Evolutionary conservation across 2,797 vertebrate genomes (phyloP), one percentile per base, ranked within the genome.

Genomic region (Myripristis jacobus): DNA sequence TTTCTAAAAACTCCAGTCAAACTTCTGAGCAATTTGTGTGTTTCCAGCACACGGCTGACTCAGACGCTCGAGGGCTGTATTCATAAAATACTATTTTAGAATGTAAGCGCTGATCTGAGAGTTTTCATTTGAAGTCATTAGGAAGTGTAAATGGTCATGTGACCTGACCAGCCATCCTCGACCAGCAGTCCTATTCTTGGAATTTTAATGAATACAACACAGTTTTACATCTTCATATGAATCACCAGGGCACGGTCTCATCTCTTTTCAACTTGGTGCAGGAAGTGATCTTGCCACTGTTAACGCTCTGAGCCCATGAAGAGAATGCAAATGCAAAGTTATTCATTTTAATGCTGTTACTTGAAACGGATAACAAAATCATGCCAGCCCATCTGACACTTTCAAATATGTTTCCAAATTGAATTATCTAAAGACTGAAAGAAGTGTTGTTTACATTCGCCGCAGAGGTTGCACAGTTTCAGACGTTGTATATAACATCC

Each of bases 151-250:
- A 66, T 41, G 70, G 22, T 73, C 73, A 72, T 55, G 25, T 77
- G 66, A 73, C 56, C 41, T 51, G 72, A 73, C 66, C 64, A 66
- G 24, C 19, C 24, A 44, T 60, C 18, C 70, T 31, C 61, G 57
- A 84, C 75, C 81, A 70, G 62, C 54, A 16, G 27, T 25, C 29
- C 66, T 84, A 77, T 83, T 81, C 74, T 87, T 80, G 66, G 76
- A 74, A 57, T 69, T 64, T 78, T 82, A 83, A 80, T 83, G 67
- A 82, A 66, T 47, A 63, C 78, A 78, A 48, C 72, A 71, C 66
- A 78, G 31, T 83, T 76, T 67, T 29, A 59, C 50, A 64, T 80
- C 55, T 75, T 79, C 65, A 21, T 16, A 75, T 82, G 67, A 80
- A 75, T 74, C 73, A 78, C 22, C 60, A 22, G 4, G 21, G 1